Evolutionary conservation across 2,888 invertebrate genomes (phyloP), one percentile per base, ranked within the genome.

Genomic region (Geophilus truncorum): DNA sequence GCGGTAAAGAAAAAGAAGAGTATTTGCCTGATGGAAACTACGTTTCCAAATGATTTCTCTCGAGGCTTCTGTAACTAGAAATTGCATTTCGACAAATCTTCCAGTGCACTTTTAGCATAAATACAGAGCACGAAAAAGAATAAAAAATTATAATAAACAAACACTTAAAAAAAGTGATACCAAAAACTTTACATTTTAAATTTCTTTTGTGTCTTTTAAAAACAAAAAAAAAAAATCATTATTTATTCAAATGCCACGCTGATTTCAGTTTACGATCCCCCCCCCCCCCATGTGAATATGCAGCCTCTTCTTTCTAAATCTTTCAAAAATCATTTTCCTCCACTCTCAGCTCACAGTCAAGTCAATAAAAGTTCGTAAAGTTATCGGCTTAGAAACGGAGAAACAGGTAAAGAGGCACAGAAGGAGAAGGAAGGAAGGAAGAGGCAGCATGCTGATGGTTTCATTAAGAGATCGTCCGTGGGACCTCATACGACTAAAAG

Each of bases 381-480:
- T 25, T 70, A 70, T 25, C 70, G 70, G 28, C 70, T 70, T 70
- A 70, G 70, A 70, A 70, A 70, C 25, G n/a, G 28, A 25, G 9
- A 70, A 70, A 62, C 21, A 62, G 57, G 7, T 62, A 62, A 62
- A 62, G 57, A 62, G n/a, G n/a, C n/a, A n/a, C n/a, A n/a, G n/a
- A n/a, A 0, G 25, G 12, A 18, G 18, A 23, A 25, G 28, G 25
- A 70, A 62, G 25, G 70, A 70, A 70, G 70, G 25, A 70, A 70
- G 6, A 70, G 28, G 70, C 10, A 28, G 70, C 23, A 70, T 70
- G 70, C 70, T 70, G 70, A 70, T 70, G 70, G 70, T 70, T 70
- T 70, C 70, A 70, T 70, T 70, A 70, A 70, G 70, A 70, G 70
- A 70, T 70, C 70, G 70, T 70, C 70, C 70, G n/a, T 28, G 70